These are phyloP conservation scores for Epinephelus malabaricus DNA, from an alignment of 2,797 vertebrate species.

Conservation along the genomic window DNA sequence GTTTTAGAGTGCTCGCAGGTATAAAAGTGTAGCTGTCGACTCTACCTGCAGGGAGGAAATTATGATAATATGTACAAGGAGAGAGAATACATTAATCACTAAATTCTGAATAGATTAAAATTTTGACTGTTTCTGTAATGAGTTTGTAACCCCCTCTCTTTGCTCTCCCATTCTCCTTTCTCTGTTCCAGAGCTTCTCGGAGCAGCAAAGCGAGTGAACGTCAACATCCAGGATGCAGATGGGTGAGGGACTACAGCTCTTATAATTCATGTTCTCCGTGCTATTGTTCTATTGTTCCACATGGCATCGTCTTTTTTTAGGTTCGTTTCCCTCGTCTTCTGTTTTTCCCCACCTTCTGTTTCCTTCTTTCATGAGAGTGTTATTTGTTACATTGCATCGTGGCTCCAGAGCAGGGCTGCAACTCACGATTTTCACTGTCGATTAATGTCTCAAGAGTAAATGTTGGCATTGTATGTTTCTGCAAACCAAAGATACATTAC, in stretches of 20 bases:
- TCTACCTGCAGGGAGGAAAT: constrained; percentile 3
- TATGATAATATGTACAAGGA: constrained; percentile 13
- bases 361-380: not conserved
- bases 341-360: not conserved
- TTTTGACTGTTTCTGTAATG: constrained; percentile 15
- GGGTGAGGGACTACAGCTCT: constrained; percentile 88
- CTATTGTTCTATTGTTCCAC: not conserved
- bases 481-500: too few relatives aligned
- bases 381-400: not conserved
- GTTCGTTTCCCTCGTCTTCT: not conserved
- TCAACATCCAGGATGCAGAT: constrained; percentile 98
- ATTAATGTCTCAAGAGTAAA: too few relatives aligned
- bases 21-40: constrained; percentile 18
- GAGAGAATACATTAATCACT: constrained; percentile 27
- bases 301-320: not conserved
- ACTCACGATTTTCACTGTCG: too few relatives aligned
- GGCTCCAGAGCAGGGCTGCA: not conserved
- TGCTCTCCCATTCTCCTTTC: not conserved
- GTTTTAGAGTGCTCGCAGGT: constrained; percentile 13
- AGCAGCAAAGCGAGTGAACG: constrained; percentile 95
- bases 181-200: constrained; percentile 92
- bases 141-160: not conserved
- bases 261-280: not conserved
- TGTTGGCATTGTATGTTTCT: too few relatives aligned
- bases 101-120: constrained; percentile 13